Evolutionary conservation across 2,113 vertebrate species (phyloP), one percentile per base, ranked within the genome.

Genomic region (Origma solitaria): DNA sequence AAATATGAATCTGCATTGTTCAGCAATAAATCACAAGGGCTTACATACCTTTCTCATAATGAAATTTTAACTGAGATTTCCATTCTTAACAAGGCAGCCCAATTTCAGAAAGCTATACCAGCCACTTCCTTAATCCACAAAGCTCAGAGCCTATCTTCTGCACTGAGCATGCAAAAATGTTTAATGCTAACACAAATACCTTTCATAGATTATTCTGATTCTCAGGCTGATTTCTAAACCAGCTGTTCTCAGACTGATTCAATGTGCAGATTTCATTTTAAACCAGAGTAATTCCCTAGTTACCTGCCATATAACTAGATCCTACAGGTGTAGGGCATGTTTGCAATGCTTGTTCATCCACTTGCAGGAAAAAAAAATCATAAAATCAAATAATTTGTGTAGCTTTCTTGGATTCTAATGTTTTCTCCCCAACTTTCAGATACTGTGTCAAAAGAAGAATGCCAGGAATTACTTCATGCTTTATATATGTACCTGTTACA

Each of bases 391-490:
- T 96, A 95, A 89, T 96, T 91, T 50, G 83, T 96, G 88, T 96
- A 86, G 94, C 92, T 94, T 97, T 97, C 88, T 95, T 96, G 86
- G 94, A 97, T 96, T 90, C 75, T 95, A 96, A 89, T 82, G 58
- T 86, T 93, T 96, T 97, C 80, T 93, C 71, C 94, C 95, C 54
- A 96, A 92, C 89, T 96, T 97, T 96, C 96, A 98, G 95, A 97
- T 96, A 96, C 75, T 91, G 25, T 96, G 97, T 98, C 96, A 94
- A 94, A 53, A 92, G 68, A 96, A 92, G 94, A 94, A 96, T 96
- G 97, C 98, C 98, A 98, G 96, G 76, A 98, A 98, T 98, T 97
- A 98, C 97, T 97, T 98, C 97, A 98, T 82, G 68, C 92, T 86
- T 87, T 92, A 95, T 84, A 62, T 92, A 97, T 97, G 96, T 98